Evolutionary conservation across 2,888 invertebrate genomes (phyloP).

Genomic region (Hypselothyrea guttata): DNA sequence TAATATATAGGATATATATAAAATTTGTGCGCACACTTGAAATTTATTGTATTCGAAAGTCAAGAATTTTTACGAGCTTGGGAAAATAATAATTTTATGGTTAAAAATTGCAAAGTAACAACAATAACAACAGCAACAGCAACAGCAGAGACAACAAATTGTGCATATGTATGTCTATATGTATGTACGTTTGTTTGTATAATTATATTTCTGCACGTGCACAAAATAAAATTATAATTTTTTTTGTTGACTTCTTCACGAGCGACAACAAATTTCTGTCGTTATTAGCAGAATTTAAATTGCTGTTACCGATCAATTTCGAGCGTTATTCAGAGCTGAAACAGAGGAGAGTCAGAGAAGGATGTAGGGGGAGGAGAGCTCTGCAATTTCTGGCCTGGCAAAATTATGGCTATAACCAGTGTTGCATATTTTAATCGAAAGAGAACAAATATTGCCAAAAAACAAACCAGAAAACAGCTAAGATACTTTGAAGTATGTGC

Average conservation of each 20-base stretch:
- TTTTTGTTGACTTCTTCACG: conserved; percentile 42
- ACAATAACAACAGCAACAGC: conserved; percentile 4
- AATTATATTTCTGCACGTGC: conserved; percentile 61
- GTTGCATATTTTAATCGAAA: no score
- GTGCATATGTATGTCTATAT: neutral
- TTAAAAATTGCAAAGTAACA: conserved; percentile 48
- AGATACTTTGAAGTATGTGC: no score
- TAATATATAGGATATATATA: neutral
- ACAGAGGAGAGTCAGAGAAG: neutral
- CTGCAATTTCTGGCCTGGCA: no score
- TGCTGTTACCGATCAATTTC: conserved; percentile 71
- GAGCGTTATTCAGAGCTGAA: conserved; percentile 38
- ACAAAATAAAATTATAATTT: conserved; percentile 59
- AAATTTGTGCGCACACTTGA: conserved; percentile 35
- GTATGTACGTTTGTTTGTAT: conserved; percentile 5
- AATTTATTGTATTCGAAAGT: conserved; percentile 69
- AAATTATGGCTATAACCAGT: no score
- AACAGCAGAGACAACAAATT: conserved; percentile 6
- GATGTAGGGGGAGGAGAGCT: no score
- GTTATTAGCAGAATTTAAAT: conserved; percentile 77
- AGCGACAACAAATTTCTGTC: conserved; percentile 60
- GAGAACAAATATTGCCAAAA: no score
- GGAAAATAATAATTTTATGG: conserved; percentile 78
- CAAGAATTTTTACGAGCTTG: conserved; percentile 77
- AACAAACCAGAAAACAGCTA: no score